A percentile compares a stretch with the other conserved stretches of the same genome.
Evolutionary conservation across 2,888 invertebrate genomes (phyloP).

Genomic region (Muscina levida): DNA sequence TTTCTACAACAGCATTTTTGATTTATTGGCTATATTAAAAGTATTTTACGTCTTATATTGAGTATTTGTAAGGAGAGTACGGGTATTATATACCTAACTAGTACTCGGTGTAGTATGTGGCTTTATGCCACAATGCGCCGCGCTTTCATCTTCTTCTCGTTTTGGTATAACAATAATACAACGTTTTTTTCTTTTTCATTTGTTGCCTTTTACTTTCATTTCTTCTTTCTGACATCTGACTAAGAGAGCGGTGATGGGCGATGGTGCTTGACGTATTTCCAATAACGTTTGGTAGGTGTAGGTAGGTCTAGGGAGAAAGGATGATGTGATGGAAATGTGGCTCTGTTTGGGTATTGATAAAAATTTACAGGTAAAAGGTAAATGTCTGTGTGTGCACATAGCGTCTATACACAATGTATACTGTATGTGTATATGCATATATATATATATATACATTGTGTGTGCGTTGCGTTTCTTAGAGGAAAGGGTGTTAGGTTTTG

Average conservation of each 20-base stretch:
- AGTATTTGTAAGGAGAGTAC: neutral
- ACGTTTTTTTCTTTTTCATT: constrained; percentile 30
- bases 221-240: constrained; percentile 31
- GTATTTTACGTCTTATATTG: constrained; percentile 43
- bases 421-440: neutral
- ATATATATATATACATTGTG: no score
- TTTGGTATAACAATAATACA: constrained; percentile 21
- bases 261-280: constrained; percentile 22
- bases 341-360: neutral
- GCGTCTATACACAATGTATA: neutral
- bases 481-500: no score
- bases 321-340: neutral
- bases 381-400: neutral
- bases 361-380: neutral
- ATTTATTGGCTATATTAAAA: constrained; percentile 56
- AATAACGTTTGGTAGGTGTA: neutral
- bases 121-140: no score
- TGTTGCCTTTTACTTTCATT: constrained; percentile 15
- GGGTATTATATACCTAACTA: neutral
- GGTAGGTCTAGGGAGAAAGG: neutral
- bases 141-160: neutral
- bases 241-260: constrained; percentile 46
- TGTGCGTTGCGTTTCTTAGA: no score
- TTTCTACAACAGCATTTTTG: constrained; percentile 51
- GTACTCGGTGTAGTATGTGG: neutral